phyloP scores from a whole-genome alignment of 2,113 vertebrate species.

The Apodemus speciosus region DNA sequence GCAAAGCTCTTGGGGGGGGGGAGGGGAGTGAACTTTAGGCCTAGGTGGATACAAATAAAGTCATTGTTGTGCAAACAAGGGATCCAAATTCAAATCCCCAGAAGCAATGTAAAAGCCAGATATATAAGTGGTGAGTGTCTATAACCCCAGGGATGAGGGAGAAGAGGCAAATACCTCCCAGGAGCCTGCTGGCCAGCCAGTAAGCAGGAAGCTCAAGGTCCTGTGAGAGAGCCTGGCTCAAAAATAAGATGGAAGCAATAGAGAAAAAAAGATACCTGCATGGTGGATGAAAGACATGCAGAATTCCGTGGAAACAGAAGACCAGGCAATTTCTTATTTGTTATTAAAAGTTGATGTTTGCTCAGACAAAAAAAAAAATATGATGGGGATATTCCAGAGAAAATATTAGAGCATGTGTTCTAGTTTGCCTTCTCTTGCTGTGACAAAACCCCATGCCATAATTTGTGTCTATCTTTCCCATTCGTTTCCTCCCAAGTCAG shows the following conservation, averaged over 20 bases:
- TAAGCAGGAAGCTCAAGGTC: too few relatives aligned
- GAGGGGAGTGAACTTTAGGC: not conserved
- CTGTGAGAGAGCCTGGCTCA: not conserved
- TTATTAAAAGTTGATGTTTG: too few relatives aligned
- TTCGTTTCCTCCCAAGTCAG: not conserved
- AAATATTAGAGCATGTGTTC: too few relatives aligned
- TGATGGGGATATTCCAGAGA: too few relatives aligned
- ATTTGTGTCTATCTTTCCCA: not conserved
- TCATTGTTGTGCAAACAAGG: fast-evolving
- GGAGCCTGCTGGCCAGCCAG: not conserved
- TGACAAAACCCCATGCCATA: too few relatives aligned
- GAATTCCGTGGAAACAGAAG: too few relatives aligned
- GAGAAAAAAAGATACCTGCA: not conserved
- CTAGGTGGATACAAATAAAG: not conserved
- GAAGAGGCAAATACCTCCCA: not conserved
- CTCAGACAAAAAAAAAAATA: too few relatives aligned
- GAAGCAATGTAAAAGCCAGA: not conserved
- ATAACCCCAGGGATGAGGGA: too few relatives aligned
- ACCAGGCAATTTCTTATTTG: too few relatives aligned
- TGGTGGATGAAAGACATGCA: too few relatives aligned
- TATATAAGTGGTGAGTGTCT: not conserved
- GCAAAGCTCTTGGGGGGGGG: not conserved
- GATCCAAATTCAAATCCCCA: not conserved
- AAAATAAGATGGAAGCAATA: not conserved
- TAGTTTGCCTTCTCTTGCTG: too few relatives aligned